Evolutionary conservation across 2,888 invertebrate species (phyloP), one percentile per base, ranked within the genome.

Genomic region (Spodoptera littoralis): DNA sequence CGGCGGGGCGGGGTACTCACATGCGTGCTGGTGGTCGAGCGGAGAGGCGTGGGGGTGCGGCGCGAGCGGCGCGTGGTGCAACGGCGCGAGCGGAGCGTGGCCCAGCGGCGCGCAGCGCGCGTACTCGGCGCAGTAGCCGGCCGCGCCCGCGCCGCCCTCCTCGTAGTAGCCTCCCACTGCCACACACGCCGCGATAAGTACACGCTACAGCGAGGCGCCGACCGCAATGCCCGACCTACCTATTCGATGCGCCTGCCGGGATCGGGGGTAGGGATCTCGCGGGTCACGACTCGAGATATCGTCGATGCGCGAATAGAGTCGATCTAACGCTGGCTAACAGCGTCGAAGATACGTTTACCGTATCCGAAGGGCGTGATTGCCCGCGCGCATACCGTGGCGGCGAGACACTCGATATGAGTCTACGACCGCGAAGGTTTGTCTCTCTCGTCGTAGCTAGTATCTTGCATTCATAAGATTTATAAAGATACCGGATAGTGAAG

Each of bases 101-200:
- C 80, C 69, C 75, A 71, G 81, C 81, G 85, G 84, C 73, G 84
- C 77, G 82, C 90, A 89, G 80, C 92, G 92, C 87, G 86, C 90
- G 90, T 88, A 92, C 84, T 92, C 92, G 80, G 87, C 90, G 91
- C 92, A 90, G 90, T 90, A 91, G 80, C 83, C 83, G 83, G 82
- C 88, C 85, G 85, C 88, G 84, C 84, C 88, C 85, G 85, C 88
- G 86, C 84, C 90, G 83, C 86, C 82, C 73, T 93, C 94, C 83
- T 92, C 93, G 92, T 93, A 95, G 93, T 93, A 94, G 82, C 92
- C 92, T 88, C 90, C 94, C 92, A 94, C 93, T 93, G 93, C 90
- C 92, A 92, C 91, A 92, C 91, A 91, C 90, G 90, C 90, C 89
- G 86, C 87, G 88, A 88, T 89, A 90, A 80, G 84, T 85, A 72